Evolutionary conservation across 64 coral and sea anemone genomes (phyloP).

Genomic region (Acropora tenuis): DNA sequence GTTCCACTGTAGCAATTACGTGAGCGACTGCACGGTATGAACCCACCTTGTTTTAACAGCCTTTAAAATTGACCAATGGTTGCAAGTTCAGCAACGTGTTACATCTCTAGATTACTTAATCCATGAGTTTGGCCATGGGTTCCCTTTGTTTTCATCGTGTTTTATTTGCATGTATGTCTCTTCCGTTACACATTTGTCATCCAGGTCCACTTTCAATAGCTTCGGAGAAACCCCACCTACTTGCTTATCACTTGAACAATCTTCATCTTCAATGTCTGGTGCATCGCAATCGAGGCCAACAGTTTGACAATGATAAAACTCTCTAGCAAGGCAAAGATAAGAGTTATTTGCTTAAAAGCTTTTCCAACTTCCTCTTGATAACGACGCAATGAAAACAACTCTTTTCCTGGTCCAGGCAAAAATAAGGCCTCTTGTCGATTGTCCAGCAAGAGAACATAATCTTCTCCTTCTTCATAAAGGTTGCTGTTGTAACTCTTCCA

Average conservation of each 20-base stretch:
- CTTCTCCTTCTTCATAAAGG: constrained; percentile 69
- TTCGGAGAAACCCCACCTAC: not conserved
- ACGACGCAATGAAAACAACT: constrained; percentile 59
- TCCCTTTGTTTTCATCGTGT: constrained; percentile 13
- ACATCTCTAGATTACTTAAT: no score
- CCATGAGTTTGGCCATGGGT: no score
- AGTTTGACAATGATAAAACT: constrained; percentile 37
- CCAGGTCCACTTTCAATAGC: not conserved
- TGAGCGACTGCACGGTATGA: no score
- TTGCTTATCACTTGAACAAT: not conserved
- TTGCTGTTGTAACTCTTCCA: constrained; percentile 71
- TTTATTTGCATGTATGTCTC: not conserved
- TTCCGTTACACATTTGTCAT: not conserved
- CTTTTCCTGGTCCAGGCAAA: constrained; percentile 66
- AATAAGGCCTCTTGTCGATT: constrained; percentile 76
- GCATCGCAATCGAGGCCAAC: not conserved
- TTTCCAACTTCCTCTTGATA: constrained; percentile 79
- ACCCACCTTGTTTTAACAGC: no score
- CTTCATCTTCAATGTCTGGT: constrained; percentile 20
- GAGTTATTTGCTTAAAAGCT: constrained; percentile 73
- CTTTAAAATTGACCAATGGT: no score
- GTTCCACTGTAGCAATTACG: constrained; percentile 37
- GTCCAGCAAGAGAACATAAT: constrained; percentile 75
- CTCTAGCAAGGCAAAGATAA: constrained; percentile 83
- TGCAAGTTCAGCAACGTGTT: no score